Base-by-base conservation (phyloP, 1,140 invertebrate species). In the Drosophila sechellia region DNA sequence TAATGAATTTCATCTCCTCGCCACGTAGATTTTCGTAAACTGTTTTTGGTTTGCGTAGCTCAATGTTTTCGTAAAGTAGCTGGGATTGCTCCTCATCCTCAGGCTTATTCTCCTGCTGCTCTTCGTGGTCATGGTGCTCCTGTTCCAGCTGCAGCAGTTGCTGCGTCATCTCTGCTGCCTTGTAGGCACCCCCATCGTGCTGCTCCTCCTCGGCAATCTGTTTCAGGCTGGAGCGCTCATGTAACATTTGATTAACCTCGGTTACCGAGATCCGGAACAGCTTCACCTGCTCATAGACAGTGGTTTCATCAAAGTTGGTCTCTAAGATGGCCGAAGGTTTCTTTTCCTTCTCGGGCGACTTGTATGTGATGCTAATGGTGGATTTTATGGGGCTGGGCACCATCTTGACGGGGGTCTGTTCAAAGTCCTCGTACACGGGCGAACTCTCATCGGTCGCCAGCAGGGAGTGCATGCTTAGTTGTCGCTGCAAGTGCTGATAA, bases 211-310 rank as follows among this genome's bases (percentile, higher is more conserved):
- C 84, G 12, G 80, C 85, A 11, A 84, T 91, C 50, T 91, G 84
- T 48, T 83, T 91, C 0, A 91, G 74, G 48, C 75, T 79, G 27
- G 75, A 58, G n/a, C 79, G 56, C 42, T 92, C 87, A 22, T 66
- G 87, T 0, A 92, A 54, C 70, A 96, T 91, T 31, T 95, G 94
- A 89, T 96, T 96, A 0, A 96, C 95, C 92, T 96, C 95, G 56
- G 96, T 94, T 50, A 96, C 95, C 17, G 95, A 96, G 74, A 95
- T 93, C 37, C 94, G 93, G 64, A 96, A 95, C 75, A 95, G 94
- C 77, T 96, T 96, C 0, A 96, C 95, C 93, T 96, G 95, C 77
- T 96, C 95, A 79, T 96, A 96, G 0, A 96, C 94, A 37, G 93
- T 94, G 49, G 90, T 73, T 57, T 92, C 91, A 70, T 92, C 90